These are phyloP conservation scores for Clinocottus analis DNA, from an alignment of 2,113 vertebrate species.

Conservation along the genomic window DNA sequence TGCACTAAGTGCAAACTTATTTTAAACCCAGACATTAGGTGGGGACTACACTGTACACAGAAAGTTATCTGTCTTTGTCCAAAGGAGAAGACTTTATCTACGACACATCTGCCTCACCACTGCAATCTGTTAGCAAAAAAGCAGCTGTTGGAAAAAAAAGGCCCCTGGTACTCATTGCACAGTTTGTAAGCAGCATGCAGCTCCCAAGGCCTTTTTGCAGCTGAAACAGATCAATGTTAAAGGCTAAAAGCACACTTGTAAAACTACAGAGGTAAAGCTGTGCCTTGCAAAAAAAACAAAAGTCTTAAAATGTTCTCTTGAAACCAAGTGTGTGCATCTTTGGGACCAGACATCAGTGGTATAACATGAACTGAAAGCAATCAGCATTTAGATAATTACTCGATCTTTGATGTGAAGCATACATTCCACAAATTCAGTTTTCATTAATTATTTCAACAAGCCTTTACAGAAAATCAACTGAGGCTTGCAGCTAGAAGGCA, in stretches of 20 bases:
- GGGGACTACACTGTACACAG: not conserved
- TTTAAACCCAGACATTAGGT: conserved; percentile 35
- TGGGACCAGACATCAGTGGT: not conserved
- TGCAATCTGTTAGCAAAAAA: conserved; percentile 74
- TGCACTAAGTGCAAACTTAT: conserved; percentile 4
- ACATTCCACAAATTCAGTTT: not conserved
- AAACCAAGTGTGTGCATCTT: conserved; percentile 14
- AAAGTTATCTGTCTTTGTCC: conserved; percentile 51
- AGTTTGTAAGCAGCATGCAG: conserved; percentile 63
- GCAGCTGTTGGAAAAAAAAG: conserved; percentile 72
- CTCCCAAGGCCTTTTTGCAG: conserved; percentile 66
- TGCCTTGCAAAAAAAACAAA: conserved; percentile 29
- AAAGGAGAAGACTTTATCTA: conserved; percentile 51
- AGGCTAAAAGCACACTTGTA: conserved; percentile 57
- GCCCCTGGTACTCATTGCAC: conserved; percentile 69
- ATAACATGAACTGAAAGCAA: not conserved
- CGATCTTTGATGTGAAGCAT: not conserved
- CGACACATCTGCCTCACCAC: conserved; percentile 68
- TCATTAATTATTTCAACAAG: conserved; percentile 17
- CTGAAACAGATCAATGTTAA: conserved; percentile 72
- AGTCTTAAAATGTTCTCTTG: conserved; percentile 32
- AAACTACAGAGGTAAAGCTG: conserved; percentile 43
- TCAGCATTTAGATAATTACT: conserved; percentile 5
- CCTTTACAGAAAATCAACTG: not conserved
- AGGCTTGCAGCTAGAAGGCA: not conserved